Evolutionary conservation across 1,140 invertebrate genomes (phyloP).

Genomic region (Procambarus virginalis): DNA sequence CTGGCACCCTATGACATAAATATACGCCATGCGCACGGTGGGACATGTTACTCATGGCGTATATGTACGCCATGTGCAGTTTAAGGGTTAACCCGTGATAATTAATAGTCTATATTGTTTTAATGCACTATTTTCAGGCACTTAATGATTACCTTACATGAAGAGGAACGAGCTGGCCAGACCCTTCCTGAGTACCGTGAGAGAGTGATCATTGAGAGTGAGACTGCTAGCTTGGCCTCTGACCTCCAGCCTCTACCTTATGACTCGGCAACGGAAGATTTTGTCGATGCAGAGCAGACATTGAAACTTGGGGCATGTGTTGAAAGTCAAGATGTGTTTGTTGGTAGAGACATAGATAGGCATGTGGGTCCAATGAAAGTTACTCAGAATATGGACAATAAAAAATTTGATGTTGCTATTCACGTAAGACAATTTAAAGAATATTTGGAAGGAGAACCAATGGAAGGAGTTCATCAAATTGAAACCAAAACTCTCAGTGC

Average conservation of each 20-base stretch:
- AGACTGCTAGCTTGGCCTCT: constrained; percentile 61
- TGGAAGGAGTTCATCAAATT: constrained; percentile 23
- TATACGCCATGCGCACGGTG: too few species aligned
- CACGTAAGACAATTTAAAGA: constrained; percentile 10
- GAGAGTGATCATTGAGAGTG: constrained; percentile 63
- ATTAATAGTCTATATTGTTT: neutral
- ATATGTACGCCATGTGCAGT: too few species aligned
- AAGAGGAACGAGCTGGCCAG: constrained; percentile 61
- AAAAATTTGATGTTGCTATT: constrained; percentile 15
- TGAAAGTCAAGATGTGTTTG: neutral
- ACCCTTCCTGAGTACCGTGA: constrained; percentile 61
- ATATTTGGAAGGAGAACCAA: constrained; percentile 26
- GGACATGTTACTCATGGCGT: too few species aligned
- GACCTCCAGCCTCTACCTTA: constrained; percentile 61
- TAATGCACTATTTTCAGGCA: constrained; percentile 42
- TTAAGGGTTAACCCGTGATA: too few species aligned
- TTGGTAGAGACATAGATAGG: neutral
- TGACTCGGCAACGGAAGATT: constrained; percentile 44
- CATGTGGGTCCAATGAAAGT: neutral
- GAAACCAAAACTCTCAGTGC: neutral
- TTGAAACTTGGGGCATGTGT: neutral
- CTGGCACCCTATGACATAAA: too few species aligned
- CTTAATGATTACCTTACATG: constrained; percentile 68
- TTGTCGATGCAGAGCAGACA: constrained; percentile 10
- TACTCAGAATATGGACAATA: constrained; percentile 2